Conservation (phyloP, 2,113 vertebrate species). For the Notothenia rossii region DNA sequence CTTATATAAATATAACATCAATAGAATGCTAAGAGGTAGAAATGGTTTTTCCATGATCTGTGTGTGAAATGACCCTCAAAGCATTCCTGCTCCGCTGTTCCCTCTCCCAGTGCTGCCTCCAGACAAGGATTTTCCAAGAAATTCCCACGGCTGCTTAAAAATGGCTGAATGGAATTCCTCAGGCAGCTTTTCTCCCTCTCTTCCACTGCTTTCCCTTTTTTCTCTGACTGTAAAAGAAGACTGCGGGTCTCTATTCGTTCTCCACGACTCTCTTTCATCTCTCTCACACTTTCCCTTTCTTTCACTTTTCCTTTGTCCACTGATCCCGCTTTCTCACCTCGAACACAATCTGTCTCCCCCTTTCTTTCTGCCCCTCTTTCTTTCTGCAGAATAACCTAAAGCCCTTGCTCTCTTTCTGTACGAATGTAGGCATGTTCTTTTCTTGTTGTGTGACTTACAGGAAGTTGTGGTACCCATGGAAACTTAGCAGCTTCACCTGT, state of each 20-base stretch:
- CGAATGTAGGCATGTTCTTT: background rate
- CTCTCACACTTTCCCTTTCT: constrained; percentile 8
- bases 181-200: constrained; percentile 42
- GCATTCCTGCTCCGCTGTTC: constrained; percentile 18
- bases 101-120: background rate
- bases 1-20: no score
- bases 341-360: constrained; percentile 2
- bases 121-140: constrained; percentile 26
- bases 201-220: background rate
- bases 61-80: constrained; percentile 1
- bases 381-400: constrained; percentile 1
- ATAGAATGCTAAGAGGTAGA: no score
- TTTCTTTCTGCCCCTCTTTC: background rate
- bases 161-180: constrained; percentile 69
- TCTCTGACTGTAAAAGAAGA: constrained; percentile 26
- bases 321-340: background rate
- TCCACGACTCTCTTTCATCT: constrained; percentile 53
- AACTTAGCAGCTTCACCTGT: constrained; percentile 39
- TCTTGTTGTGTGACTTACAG: constrained; percentile 40
- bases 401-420: background rate
- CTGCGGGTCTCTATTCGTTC: constrained; percentile 38
- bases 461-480: constrained; percentile 49
- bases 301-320: background rate
- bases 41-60: background rate
- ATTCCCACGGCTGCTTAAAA: constrained; percentile 61